Percentiles rank a stretch among this genome's conserved stretches.
These are phyloP conservation scores for Euthynnus affinis DNA, from an alignment of 2,797 vertebrate species.

Conservation along the genomic window DNA sequence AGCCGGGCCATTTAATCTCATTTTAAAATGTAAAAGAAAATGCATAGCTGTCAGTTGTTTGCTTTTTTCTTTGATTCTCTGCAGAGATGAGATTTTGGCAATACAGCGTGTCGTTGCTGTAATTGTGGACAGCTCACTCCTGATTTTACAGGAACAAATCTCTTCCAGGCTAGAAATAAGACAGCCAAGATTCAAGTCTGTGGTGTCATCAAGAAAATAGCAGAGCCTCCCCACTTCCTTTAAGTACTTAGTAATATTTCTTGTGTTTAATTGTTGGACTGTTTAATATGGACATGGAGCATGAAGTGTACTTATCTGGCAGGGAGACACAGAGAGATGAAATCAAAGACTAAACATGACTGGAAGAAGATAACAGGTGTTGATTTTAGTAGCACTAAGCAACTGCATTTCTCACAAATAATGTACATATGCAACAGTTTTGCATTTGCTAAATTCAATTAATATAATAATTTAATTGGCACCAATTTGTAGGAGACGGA, in stretches of 20 bases:
- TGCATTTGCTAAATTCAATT: conserved; percentile 4
- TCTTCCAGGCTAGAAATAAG: conserved; percentile 42
- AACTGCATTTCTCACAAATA: conserved; percentile 7
- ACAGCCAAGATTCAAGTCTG: conserved; percentile 47
- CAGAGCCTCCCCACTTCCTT: conserved; percentile 22
- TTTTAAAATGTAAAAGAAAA: conserved; percentile 49
- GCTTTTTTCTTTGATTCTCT: conserved; percentile 26
- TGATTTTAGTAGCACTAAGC: conserved; percentile 12
- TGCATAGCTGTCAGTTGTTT: conserved; percentile 24
- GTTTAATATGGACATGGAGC: conserved; percentile 19
- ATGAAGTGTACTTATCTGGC: conserved; percentile 17
- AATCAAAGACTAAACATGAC: conserved; percentile 5
- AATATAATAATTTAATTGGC: neutral
- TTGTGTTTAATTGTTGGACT: conserved; percentile 37
- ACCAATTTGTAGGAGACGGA: conserved; percentile 8
- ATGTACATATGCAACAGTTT: conserved; percentile 10
- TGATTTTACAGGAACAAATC: conserved; percentile 64
- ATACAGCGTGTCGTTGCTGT: conserved; percentile 34
- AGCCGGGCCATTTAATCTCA: conserved; percentile 42
- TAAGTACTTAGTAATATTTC: conserved; percentile 9
- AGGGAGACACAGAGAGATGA: conserved; percentile 22
- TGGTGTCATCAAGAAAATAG: conserved; percentile 54
- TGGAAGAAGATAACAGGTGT: conserved; percentile 3
- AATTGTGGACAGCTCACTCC: conserved; percentile 53
- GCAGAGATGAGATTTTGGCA: conserved; percentile 53